Conservation (phyloP, 2,888 invertebrate genomes). For the Ophraella communa region DNA sequence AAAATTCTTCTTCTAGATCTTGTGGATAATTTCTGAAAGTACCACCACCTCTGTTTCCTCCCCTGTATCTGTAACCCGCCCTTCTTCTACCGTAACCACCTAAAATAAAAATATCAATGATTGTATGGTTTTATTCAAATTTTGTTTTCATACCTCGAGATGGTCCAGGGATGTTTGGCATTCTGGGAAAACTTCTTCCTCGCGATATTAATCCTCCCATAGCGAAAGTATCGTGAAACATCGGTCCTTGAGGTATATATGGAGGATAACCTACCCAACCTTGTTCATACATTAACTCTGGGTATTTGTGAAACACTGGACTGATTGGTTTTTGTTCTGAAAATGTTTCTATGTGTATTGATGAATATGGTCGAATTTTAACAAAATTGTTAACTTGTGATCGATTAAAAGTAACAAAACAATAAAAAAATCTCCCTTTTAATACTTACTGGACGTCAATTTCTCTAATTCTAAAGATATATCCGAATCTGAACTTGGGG, state of each 20-base stretch:
- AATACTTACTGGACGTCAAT: constrained; percentile 2
- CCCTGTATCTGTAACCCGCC: constrained; percentile 49
- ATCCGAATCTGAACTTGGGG: constrained; percentile 51
- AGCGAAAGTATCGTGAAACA: constrained; percentile 28
- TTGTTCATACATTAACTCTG: constrained; percentile 38
- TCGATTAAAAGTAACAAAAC: not conserved
- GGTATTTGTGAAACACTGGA: constrained; percentile 34
- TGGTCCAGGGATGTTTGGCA: constrained; percentile 41
- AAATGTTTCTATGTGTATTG: constrained; percentile 10
- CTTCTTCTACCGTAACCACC: constrained; percentile 35
- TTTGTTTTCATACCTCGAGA: constrained; percentile 45
- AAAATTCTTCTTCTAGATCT: constrained; percentile 59
- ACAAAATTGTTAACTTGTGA: not conserved
- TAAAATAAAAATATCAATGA: constrained; percentile 3
- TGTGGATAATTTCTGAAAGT: constrained; percentile 41
- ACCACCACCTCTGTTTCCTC: constrained; percentile 46
- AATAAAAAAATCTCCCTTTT: too few relatives aligned
- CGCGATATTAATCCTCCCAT: constrained; percentile 30
- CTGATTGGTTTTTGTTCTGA: constrained; percentile 25
- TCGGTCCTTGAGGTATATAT: constrained; percentile 28
- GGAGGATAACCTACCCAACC: constrained; percentile 34
- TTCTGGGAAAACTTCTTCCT: constrained; percentile 43
- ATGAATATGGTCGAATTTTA: too few relatives aligned
- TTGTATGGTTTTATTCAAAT: not conserved
- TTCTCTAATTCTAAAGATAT: constrained; percentile 41